Evolutionary conservation across 1,140 invertebrate genomes (phyloP).

Genomic region (Apis florea): DNA sequence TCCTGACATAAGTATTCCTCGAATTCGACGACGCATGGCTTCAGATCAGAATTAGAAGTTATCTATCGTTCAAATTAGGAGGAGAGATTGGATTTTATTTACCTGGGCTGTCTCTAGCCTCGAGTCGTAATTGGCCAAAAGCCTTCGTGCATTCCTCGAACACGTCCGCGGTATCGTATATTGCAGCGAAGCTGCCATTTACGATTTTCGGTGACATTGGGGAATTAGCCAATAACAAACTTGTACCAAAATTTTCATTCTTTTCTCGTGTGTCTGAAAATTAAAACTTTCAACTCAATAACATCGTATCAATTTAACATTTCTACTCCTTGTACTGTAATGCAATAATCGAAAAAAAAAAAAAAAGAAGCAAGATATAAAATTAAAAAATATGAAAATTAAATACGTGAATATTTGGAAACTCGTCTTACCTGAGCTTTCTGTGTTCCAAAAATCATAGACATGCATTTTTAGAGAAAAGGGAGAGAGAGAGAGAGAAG

Average conservation of each 20-base stretch:
- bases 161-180: slow-evolving; percentile 94
- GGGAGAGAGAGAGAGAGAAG: slow-evolving; percentile 7
- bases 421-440: slow-evolving; percentile 46
- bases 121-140: slow-evolving; percentile 85
- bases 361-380: neutral
- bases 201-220: slow-evolving; percentile 98
- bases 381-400: neutral
- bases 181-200: slow-evolving; percentile 97
- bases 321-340: neutral
- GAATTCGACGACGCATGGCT: slow-evolving; percentile 90
- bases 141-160: slow-evolving; percentile 89
- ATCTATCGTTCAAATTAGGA: neutral
- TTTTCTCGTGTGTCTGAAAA: slow-evolving; percentile 88
- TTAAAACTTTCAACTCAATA: neutral
- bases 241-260: slow-evolving; percentile 95
- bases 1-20: slow-evolving; percentile 93
- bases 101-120: slow-evolving; percentile 90
- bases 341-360: neutral
- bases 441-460: slow-evolving; percentile 35
- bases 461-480: slow-evolving; percentile 33
- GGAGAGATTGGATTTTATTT: slow-evolving; percentile 57
- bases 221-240: slow-evolving; percentile 94
- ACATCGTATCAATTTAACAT: neutral
- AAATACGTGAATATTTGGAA: neutral
- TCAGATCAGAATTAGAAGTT: slow-evolving; percentile 46